phyloP scores from a whole-genome alignment of 2,113 vertebrate species.

The Origma solitaria region DNA sequence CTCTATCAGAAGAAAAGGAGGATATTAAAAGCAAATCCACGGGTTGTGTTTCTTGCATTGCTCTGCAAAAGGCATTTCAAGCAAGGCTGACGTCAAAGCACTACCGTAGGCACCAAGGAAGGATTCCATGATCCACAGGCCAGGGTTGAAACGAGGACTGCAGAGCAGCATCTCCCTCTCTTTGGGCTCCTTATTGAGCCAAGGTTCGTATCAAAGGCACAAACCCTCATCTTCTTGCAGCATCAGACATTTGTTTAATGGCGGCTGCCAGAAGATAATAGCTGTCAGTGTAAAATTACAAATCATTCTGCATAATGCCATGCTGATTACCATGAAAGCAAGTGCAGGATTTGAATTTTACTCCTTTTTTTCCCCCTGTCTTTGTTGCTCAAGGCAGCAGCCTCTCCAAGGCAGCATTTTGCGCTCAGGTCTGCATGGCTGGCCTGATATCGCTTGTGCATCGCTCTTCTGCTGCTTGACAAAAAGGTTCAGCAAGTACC shows the following conservation, averaged over 20 bases:
- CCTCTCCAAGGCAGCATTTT: background rate
- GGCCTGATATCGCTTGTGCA: accelerated
- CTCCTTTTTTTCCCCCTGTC: background rate
- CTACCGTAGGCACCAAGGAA: background rate
- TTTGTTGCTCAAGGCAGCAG: background rate
- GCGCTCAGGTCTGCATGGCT: background rate
- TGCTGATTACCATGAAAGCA: constrained; percentile 48
- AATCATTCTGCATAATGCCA: constrained; percentile 44
- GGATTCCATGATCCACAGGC: background rate
- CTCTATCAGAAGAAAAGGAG: background rate
- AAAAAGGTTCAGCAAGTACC: background rate
- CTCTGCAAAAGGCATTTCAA: background rate
- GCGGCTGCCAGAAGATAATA: constrained; percentile 62
- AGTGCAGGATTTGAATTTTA: constrained; percentile 13
- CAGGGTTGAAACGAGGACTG: background rate
- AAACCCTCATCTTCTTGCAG: background rate
- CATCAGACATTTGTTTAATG: constrained; percentile 45
- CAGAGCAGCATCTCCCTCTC: background rate
- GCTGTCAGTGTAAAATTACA: constrained; percentile 53
- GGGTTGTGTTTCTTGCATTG: background rate
- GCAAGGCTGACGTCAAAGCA: background rate
- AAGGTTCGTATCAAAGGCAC: background rate
- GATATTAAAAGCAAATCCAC: background rate
- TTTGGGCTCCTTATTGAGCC: background rate
- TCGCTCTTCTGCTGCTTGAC: accelerated